Evolutionary conservation across 2,797 vertebrate genomes (phyloP), one percentile per base, ranked within the genome.

Genomic region (Perodicticus potto): DNA sequence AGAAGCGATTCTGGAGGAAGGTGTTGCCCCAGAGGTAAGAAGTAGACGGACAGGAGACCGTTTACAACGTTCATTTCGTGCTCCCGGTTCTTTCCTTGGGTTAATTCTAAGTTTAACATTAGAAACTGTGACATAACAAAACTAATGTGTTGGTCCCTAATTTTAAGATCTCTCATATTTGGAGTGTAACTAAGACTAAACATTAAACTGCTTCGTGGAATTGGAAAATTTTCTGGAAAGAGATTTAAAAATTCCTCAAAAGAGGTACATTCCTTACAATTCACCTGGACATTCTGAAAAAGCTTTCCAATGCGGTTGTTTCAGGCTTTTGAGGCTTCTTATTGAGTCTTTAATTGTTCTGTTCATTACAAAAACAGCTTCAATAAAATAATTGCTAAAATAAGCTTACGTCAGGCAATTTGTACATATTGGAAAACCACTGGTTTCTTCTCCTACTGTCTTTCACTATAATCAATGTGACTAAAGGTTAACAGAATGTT

Each of bases 361-460:
- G 45, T 43, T 70, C 59, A 74, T 43, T 65, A 57, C 20, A 87
- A 83, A 91, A 94, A 59, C 7, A n/a, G 49, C 17, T 40, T 78
- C 57, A 84, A 59, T 78, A 91, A 91, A 88, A 87, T 65, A 83
- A 93, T 77, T 74, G 34, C 43, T 85, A 34, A 89, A 70, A 72
- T 63, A 83, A 83, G 37, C 72, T 92, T 84, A 76, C 27, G 32
- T 37, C 32, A 45, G 25, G 34, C 25, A 83, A 37, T 63, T 63
- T 72, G 45, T 7, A 63, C 25, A 78, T 67, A 45, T 63, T 57
- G 12, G 23, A 32, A 91, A 83, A 32, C 76, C 55, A 53, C 34
- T 87, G 37, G 57, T 25, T 78, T 89, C 67, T 65, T 74, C 45
- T 63, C 29, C 19, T 32, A 69, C n/a, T 65, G 67, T 82, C 59